Conservation (phyloP, 2,113 vertebrate species). For the Bagarius yarrelli region DNA sequence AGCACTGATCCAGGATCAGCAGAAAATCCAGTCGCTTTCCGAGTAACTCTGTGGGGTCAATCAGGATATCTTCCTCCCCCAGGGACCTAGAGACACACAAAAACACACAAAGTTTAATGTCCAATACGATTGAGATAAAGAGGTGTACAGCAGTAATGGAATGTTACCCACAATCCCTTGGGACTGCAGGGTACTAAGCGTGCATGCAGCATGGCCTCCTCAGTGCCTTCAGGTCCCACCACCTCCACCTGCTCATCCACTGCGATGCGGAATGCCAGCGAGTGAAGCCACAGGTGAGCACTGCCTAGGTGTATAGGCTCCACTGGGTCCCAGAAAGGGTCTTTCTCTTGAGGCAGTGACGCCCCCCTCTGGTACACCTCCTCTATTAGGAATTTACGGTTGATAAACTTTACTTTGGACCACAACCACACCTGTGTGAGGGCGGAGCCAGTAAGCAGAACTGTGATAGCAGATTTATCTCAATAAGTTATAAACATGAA, state of each 20-base stretch:
- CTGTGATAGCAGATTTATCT: not conserved
- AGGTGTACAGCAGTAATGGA: not conserved
- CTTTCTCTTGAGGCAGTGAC: slow-evolving; percentile 61
- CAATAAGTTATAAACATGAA: not conserved
- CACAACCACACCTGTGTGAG: slow-evolving; percentile 82
- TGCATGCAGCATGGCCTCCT: slow-evolving; percentile 78
- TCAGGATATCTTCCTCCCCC: slow-evolving; percentile 79
- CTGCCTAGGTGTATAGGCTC: slow-evolving; percentile 80
- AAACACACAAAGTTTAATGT: not conserved
- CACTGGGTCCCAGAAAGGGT: slow-evolving; percentile 87
- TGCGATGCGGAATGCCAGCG: slow-evolving; percentile 77
- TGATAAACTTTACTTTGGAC: slow-evolving; percentile 87
- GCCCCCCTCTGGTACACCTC: slow-evolving; percentile 76
- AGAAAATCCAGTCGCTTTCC: slow-evolving; percentile 80
- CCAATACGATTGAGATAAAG: too few relatives aligned
- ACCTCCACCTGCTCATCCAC: slow-evolving; percentile 83
- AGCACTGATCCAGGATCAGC: slow-evolving; percentile 76
- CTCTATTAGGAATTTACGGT: slow-evolving; percentile 88
- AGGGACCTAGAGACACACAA: slow-evolving; percentile 61
- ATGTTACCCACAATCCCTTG: slow-evolving; percentile 73
- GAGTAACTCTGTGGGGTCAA: slow-evolving; percentile 80
- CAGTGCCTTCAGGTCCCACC: slow-evolving; percentile 78
- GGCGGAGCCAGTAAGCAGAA: not conserved
- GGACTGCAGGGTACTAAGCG: slow-evolving; percentile 74
- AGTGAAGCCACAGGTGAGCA: slow-evolving; percentile 86